Percentiles rank a stretch among this genome's conserved stretches.
phyloP scores from a whole-genome alignment of 2,888 invertebrate species.

The Heliconius hortense region DNA sequence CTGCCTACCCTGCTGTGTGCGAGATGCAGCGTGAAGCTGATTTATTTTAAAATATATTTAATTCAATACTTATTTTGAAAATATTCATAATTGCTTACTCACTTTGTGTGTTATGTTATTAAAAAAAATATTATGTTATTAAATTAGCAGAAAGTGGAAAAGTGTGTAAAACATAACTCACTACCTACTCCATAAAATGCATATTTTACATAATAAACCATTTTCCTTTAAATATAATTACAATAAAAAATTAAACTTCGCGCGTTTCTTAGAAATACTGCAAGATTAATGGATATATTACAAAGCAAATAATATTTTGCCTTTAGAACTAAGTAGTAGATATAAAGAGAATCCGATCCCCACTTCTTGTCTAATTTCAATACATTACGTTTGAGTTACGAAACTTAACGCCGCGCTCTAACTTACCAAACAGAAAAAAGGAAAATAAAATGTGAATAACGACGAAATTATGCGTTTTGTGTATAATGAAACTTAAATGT shows the following conservation, averaged over 20 bases:
- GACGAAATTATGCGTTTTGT: not conserved
- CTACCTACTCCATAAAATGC: not conserved
- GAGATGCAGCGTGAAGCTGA: too few species aligned
- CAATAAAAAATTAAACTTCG: not conserved
- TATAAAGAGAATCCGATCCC: too few species aligned
- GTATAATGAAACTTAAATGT: not conserved
- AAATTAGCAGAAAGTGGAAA: too few species aligned
- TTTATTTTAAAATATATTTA: too few species aligned
- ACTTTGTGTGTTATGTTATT: too few species aligned
- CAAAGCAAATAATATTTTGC: not conserved
- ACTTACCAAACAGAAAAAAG: not conserved
- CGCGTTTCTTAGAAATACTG: not conserved
- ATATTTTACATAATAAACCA: not conserved
- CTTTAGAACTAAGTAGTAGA: not conserved
- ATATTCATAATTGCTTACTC: too few species aligned
- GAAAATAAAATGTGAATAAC: conserved; percentile 1
- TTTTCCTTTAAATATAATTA: not conserved
- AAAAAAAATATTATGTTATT: too few species aligned
- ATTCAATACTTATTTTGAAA: too few species aligned
- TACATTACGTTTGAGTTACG: not conserved
- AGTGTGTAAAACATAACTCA: too few species aligned
- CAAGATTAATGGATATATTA: not conserved
- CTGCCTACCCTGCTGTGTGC: too few species aligned
- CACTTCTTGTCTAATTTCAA: not conserved
- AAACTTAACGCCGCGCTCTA: not conserved